A percentile compares a stretch with the other conserved stretches of the same genome.
phyloP scores from a whole-genome alignment of 2,888 invertebrate species.

The Teleogryllus oceanicus region DNA sequence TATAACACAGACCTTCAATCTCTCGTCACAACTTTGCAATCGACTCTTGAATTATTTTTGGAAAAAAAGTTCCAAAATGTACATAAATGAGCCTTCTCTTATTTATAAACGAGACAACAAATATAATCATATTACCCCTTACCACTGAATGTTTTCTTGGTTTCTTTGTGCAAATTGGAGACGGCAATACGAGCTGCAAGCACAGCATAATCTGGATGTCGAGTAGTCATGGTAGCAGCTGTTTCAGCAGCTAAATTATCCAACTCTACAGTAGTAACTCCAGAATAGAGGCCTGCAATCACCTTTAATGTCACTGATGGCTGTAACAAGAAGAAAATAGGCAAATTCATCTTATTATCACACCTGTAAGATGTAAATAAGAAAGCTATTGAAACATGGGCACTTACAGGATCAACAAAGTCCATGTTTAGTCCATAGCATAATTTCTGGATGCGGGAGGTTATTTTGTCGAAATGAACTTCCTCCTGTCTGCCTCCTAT shows the following conservation, averaged over 20 bases:
- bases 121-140: slow-evolving; percentile 39
- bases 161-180: slow-evolving; percentile 97
- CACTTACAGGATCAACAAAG: slow-evolving; percentile 89
- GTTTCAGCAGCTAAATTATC: slow-evolving; percentile 98
- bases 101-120: too few species aligned
- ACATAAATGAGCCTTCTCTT: too few species aligned
- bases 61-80: too few species aligned
- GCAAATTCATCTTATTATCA: not conserved
- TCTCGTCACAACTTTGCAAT: too few species aligned
- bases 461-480: slow-evolving; percentile 97
- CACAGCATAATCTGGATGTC: slow-evolving; percentile 94
- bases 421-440: slow-evolving; percentile 95
- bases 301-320: slow-evolving; percentile 85
- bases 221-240: slow-evolving; percentile 96
- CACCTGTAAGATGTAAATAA: too few species aligned
- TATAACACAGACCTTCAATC: too few species aligned
- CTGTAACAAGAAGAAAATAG: slow-evolving; percentile 47
- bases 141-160: slow-evolving; percentile 90
- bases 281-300: slow-evolving; percentile 90
- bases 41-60: too few species aligned
- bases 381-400: too few species aligned
- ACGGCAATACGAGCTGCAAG: slow-evolving; percentile 89
- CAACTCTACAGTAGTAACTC: slow-evolving; percentile 93
- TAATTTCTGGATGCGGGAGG: slow-evolving; percentile 88
- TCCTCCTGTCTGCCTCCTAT: slow-evolving; percentile 85